A percentile compares a stretch with the other conserved stretches of the same genome.
These are phyloP conservation scores for Paedocypris sp. DNA, from an alignment of 2,113 vertebrate genomes.

Conservation along the genomic window DNA sequence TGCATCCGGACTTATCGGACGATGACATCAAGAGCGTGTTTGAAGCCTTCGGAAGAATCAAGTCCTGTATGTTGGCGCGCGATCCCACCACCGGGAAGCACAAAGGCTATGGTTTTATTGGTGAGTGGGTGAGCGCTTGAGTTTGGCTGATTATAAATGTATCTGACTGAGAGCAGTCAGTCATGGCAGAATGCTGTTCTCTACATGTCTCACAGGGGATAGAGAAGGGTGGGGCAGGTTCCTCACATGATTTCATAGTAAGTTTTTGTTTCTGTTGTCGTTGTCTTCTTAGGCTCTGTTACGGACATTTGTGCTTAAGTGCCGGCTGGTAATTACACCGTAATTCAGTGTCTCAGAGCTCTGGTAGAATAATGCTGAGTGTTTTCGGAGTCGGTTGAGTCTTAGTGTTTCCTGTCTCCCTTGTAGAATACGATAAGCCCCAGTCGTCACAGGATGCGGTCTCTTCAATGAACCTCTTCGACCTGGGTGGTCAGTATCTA, in stretches of 20 bases:
- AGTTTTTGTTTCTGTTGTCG: conserved; percentile 43
- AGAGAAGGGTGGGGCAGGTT: conserved; percentile 41
- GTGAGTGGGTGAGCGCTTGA: conserved; percentile 54
- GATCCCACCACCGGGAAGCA: conserved; percentile 94
- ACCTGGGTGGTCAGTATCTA: conserved; percentile 90
- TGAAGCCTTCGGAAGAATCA: conserved; percentile 96
- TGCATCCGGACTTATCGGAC: conserved; percentile 92
- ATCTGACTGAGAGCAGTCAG: conserved; percentile 37
- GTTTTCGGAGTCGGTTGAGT: not conserved
- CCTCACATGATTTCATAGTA: conserved; percentile 42
- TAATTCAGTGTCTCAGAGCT: conserved; percentile 41
- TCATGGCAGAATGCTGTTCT: conserved; percentile 40
- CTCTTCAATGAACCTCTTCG: conserved; percentile 98
- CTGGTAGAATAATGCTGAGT: conserved; percentile 34
- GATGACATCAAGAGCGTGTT: conserved; percentile 98
- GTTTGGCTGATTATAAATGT: conserved; percentile 31
- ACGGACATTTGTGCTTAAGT: conserved; percentile 42
- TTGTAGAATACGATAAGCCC: conserved; percentile 90
- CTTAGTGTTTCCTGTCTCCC: conserved; percentile 35
- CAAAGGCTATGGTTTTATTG: conserved; percentile 96
- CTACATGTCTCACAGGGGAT: conserved; percentile 40
- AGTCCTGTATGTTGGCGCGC: conserved; percentile 85
- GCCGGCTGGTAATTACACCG: conserved; percentile 40
- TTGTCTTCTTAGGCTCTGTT: conserved; percentile 42
- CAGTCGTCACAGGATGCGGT: conserved; percentile 93